Conservation (phyloP, 2,113 vertebrate species). For the Lepus europaeus region DNA sequence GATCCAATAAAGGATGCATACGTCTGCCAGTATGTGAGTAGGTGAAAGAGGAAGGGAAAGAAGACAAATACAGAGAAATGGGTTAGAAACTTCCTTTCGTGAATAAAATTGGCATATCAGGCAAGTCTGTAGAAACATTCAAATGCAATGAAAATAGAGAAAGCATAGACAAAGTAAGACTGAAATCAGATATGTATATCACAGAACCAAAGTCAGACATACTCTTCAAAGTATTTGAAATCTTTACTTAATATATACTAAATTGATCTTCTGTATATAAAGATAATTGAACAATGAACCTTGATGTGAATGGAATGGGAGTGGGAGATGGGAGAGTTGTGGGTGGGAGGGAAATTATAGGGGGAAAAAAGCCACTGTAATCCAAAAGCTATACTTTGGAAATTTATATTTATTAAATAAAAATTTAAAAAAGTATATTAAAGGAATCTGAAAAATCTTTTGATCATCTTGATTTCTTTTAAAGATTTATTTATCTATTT, state of each 20-base stretch:
- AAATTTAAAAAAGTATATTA: not conserved
- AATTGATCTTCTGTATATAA: too few relatives aligned
- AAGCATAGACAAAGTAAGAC: not conserved
- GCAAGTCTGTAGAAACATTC: not conserved
- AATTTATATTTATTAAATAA: too few relatives aligned
- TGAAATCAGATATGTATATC: not conserved
- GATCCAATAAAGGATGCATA: slow-evolving; percentile 16
- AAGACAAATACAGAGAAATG: not conserved
- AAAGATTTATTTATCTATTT: too few relatives aligned
- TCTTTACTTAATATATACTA: too few relatives aligned
- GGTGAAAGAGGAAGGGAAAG: not conserved
- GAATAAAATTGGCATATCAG: not conserved
- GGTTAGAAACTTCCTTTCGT: not conserved
- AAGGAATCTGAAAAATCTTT: slow-evolving; percentile 3
- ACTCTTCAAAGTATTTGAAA: not conserved
- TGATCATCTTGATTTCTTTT: not conserved
- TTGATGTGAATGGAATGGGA: too few relatives aligned
- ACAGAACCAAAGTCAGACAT: not conserved
- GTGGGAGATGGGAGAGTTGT: too few relatives aligned
- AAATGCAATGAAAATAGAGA: not conserved
- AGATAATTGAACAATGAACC: too few relatives aligned
- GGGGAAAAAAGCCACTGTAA: too few relatives aligned
- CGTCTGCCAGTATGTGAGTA: not conserved
- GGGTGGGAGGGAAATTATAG: too few relatives aligned
- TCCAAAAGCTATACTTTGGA: too few relatives aligned